phyloP scores from a whole-genome alignment of 2,113 vertebrate species.

The Helogale parvula region DNA sequence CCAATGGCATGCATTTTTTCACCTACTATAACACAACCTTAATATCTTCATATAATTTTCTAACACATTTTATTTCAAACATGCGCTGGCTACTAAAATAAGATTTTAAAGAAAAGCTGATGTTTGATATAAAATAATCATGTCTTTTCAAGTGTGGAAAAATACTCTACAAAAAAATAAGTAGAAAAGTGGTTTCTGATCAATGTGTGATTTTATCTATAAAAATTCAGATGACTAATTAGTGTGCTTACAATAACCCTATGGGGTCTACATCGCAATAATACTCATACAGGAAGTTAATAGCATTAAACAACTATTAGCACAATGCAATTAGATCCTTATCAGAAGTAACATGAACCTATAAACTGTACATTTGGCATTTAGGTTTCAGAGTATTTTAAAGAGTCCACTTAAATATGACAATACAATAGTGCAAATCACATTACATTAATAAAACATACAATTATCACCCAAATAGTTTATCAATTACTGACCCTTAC shows the following conservation, averaged over 20 bases:
- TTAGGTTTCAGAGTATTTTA: constrained; percentile 78
- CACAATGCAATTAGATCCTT: constrained; percentile 83
- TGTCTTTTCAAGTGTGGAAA: constrained; percentile 86
- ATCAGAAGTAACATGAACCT: constrained; percentile 84
- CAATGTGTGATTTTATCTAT: constrained; percentile 85
- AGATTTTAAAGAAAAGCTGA: constrained; percentile 84
- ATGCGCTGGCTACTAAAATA: constrained; percentile 80
- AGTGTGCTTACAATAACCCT: constrained; percentile 82
- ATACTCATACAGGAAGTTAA: constrained; percentile 82
- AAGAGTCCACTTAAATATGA: constrained; percentile 69
- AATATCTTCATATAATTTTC: constrained; percentile 62
- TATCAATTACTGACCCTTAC: constrained; percentile 64
- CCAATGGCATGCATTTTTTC: constrained; percentile 61
- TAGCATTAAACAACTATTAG: constrained; percentile 79
- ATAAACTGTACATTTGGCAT: constrained; percentile 88
- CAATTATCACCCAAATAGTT: constrained; percentile 76
- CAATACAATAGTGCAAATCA: constrained; percentile 86
- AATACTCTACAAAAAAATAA: constrained; percentile 89
- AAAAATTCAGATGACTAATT: constrained; percentile 81
- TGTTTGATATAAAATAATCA: constrained; percentile 86
- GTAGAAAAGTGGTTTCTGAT: constrained; percentile 88
- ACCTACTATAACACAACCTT: constrained; percentile 46
- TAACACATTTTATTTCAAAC: constrained; percentile 71
- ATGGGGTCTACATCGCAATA: constrained; percentile 72
- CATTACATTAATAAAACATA: constrained; percentile 83